Evolutionary conservation across 2,888 invertebrate species (phyloP), one percentile per base, ranked within the genome.

Genomic region (Willowsia nigromaculata): DNA sequence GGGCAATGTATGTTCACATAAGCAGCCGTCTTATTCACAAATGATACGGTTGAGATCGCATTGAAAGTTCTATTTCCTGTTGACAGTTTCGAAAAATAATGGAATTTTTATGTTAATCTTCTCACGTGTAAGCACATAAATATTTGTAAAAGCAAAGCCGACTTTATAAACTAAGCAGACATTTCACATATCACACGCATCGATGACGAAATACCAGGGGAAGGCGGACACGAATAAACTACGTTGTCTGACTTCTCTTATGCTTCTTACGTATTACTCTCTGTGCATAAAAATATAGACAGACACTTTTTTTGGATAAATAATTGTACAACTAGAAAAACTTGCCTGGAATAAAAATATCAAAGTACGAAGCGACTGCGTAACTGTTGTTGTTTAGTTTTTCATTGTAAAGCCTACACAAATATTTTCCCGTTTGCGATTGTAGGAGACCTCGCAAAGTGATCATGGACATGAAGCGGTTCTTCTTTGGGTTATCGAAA

Each of bases 401-500:
- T 11, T 71, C 80, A 68, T 90, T 88, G 37, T 85, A 91, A 25
- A 84, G 74, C 9, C 91, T 47, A 47, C 91, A 91, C 1, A 90
- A 33, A 33, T 91, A 91, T 50, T 90, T 88, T 9, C 91, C 91
- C 33, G 80, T 90, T 68, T 91, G 89, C 3, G 81, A 90, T 30
- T 91, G 88, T 11, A 85, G 65, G 3, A 90, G 74, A 5, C 90
- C 91, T n/a, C 85, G 56, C 13, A 91, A 62, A 13, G 50, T 59
- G 13, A 91, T 65, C 0, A 68, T 43, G 4, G 89, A 50, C 65
- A 85, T 47, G 65, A 91, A 91, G 37, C 81, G 80, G 18, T 71
- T 88, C 22, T 68, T 37, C 15, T 80, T 40, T 13, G 81, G 74
- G 22, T 90, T 85, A 40, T 56, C 33, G 40, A 81, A 84, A 33